These are phyloP conservation scores for Dipodomys spectabilis DNA, from an alignment of 2,113 vertebrate species.

Conservation along the genomic window DNA sequence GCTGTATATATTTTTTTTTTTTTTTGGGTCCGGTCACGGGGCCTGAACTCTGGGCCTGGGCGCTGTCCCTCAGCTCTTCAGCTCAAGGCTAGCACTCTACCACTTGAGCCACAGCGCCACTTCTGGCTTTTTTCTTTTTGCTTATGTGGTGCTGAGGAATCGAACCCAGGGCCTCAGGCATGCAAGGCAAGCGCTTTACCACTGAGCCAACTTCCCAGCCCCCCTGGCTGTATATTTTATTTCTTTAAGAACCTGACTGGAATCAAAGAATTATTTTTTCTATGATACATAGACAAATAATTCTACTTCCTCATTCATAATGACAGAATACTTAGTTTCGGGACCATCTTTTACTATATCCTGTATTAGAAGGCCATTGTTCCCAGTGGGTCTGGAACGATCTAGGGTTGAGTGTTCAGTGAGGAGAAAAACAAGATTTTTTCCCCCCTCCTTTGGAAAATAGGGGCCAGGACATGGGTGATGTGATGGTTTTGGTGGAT, in stretches of 20 bases:
- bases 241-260: not conserved
- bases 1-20: too few relatives aligned
- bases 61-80: too few relatives aligned
- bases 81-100: too few relatives aligned
- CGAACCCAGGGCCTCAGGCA: too few relatives aligned
- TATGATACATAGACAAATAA: not conserved
- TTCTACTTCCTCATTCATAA: not conserved
- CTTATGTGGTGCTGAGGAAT: too few relatives aligned
- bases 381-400: not conserved
- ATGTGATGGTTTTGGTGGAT: constrained; percentile 94
- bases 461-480: constrained; percentile 81
- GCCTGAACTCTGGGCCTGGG: too few relatives aligned
- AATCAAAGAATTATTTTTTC: not conserved
- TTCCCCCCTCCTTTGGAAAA: constrained; percentile 24
- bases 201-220: too few relatives aligned
- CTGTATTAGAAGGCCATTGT: not conserved
- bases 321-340: not conserved
- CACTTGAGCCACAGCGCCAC: too few relatives aligned
- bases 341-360: not conserved
- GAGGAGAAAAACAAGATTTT: not conserved
- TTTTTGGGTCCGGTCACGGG: too few relatives aligned
- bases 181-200: too few relatives aligned
- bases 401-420: not conserved
- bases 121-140: too few relatives aligned
- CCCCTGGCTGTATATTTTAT: not conserved